Evolutionary conservation across 2,888 invertebrate species (phyloP), one percentile per base, ranked within the genome.

Genomic region (Drosophila antonietae): DNA sequence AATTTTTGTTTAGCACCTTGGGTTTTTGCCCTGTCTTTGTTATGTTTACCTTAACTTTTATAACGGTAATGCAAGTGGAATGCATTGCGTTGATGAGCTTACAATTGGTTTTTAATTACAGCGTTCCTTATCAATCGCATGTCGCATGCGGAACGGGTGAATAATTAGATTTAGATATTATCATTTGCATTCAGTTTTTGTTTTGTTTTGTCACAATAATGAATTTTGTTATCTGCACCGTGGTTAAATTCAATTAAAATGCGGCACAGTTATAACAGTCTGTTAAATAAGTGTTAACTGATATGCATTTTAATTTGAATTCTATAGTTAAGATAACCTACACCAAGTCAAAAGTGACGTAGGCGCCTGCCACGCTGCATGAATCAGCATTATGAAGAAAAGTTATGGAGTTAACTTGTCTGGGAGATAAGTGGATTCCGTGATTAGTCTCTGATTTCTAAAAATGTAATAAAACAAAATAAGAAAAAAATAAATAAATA

Each of bases 21-120:
- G 33, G 41, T 3, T n/a, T 18, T 43, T 18, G 18, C 43, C 1
- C 9, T 43, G 9, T 18, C 33, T 33, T 12, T 15, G 37, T 53
- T 37, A 28, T 37, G 18, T 28, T 46, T n/a, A 15, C 10, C 12
- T 51, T 18, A 51, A 49, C 23, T 43, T 64, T 20, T 33, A 28
- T 31, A 33, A 18, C 20, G 3, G 15, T 39, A 43, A 12, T 8
- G 3, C 31, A 53, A 28, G 12, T 28, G 28, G 28, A 28, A 10
- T 39, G n/a, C 31, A 58, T 44, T 68, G 33, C n/a, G 14, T 20
- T 75, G 61, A 75, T 68, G 63, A 44, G 44, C 57, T 47, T 46
- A 53, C 68, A 80, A 84, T 84, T 73, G 81, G 41, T 71, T 79
- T 86, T 84, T 88, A 79, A 84, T 84, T 80, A 83, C 71, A 65